Evolutionary conservation across 1,140 invertebrate species (phyloP).

Genomic region (Drosophila mayri): DNA sequence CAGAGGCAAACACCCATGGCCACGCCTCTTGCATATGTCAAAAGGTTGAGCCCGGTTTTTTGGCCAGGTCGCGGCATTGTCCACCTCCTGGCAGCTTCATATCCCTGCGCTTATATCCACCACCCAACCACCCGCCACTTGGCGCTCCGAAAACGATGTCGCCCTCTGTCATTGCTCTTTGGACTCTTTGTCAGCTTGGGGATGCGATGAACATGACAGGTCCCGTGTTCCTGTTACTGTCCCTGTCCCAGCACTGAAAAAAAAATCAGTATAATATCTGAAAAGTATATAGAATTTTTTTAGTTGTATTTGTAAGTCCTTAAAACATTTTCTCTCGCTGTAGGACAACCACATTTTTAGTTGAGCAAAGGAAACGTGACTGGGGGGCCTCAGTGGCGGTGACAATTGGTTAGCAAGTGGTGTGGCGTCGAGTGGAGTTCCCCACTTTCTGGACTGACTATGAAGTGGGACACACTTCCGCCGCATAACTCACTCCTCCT

Average conservation of each 20-base stretch:
- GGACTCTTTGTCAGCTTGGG: conserved; percentile 17
- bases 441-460: conserved; percentile 1
- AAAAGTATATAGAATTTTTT: background rate
- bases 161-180: conserved; percentile 28
- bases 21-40: conserved; percentile 29
- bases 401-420: conserved; percentile 52
- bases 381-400: conserved; percentile 22
- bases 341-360: conserved; percentile 5
- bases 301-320: background rate
- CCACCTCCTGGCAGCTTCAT: conserved; percentile 10
- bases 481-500: conserved; percentile 15
- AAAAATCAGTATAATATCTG: background rate
- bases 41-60: conserved; percentile 36
- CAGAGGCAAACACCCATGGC: conserved; percentile 4
- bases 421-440: conserved; percentile 37
- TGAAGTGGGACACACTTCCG: conserved; percentile 56
- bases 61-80: conserved; percentile 49
- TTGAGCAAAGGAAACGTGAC: conserved; percentile 38
- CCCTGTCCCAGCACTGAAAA: conserved; percentile 12
- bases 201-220: conserved; percentile 44
- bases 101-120: background rate
- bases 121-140: conserved; percentile 10
- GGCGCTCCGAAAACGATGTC: conserved; percentile 43
- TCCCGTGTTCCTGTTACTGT: conserved; percentile 19
- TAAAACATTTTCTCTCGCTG: background rate